Evolutionary conservation across 2,888 invertebrate genomes (phyloP).

Genomic region (Plagodis dolabraria): DNA sequence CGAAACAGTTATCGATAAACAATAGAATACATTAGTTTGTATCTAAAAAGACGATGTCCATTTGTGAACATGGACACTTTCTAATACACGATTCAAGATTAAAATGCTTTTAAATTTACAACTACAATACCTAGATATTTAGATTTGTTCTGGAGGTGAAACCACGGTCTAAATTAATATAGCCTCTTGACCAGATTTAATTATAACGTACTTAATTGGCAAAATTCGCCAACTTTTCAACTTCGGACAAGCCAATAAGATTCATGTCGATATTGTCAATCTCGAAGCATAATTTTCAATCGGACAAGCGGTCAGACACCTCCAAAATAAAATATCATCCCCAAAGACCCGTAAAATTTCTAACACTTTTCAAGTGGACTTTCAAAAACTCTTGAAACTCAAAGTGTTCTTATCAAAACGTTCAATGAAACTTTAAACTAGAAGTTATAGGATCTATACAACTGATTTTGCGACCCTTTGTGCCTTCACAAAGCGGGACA

Average conservation of each 20-base stretch:
- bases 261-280: no score
- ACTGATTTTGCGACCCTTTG: conserved; percentile 44
- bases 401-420: conserved; percentile 44
- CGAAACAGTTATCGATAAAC: conserved; percentile 1
- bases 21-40: conserved; percentile 5
- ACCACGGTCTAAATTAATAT: no score
- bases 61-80: conserved; percentile 2
- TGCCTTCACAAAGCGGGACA: conserved; percentile 61
- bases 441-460: conserved; percentile 47
- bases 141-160: no score
- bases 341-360: conserved; percentile 8
- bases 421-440: conserved; percentile 57
- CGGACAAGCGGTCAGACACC: background rate
- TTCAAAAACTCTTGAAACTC: conserved; percentile 31
- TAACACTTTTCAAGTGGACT: conserved; percentile 14
- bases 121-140: no score
- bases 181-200: no score
- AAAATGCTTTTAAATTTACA: no score
- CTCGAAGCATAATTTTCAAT: no score
- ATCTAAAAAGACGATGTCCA: conserved; percentile 11
- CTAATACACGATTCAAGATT: conserved; percentile 1
- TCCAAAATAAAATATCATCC: conserved; percentile 1
- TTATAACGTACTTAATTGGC: no score
- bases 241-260: no score
- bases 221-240: no score